A percentile compares a stretch with the other conserved stretches of the same genome.
Evolutionary conservation across 2,888 invertebrate genomes (phyloP).

Genomic region (Dynastes hyllus): DNA sequence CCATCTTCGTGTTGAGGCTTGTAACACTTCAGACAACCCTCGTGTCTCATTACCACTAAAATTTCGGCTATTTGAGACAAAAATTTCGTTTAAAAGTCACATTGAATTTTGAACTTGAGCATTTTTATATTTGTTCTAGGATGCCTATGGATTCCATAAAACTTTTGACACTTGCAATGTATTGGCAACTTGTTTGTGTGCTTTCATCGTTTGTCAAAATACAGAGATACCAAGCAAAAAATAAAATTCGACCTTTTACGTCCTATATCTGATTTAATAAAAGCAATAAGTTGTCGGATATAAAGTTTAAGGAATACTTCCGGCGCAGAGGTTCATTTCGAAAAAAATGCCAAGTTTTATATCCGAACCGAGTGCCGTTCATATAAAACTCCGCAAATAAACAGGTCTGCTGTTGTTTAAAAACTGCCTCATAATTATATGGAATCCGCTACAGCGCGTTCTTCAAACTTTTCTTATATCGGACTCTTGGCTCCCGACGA

Average conservation of each 20-base stretch:
- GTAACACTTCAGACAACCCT: too few species aligned
- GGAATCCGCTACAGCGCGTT: constrained; percentile 22
- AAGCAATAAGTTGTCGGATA: not conserved
- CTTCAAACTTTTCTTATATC: constrained; percentile 50
- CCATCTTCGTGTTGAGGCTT: too few species aligned
- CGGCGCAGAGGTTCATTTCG: not conserved
- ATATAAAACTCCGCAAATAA: constrained; percentile 42
- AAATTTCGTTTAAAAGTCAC: too few species aligned
- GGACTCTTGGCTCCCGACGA: constrained; percentile 25
- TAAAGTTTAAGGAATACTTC: constrained; percentile 35
- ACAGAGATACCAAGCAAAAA: not conserved
- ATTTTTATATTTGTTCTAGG: too few species aligned
- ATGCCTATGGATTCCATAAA: too few species aligned
- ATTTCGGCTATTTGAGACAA: too few species aligned
- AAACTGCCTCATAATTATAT: constrained; percentile 45
- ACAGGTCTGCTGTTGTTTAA: constrained; percentile 40
- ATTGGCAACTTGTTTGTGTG: too few species aligned
- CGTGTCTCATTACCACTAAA: too few species aligned
- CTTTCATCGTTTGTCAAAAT: too few species aligned
- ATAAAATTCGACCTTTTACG: not conserved
- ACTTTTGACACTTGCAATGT: too few species aligned
- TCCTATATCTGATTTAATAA: not conserved
- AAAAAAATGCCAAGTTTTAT: constrained; percentile 33
- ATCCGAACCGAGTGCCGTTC: constrained; percentile 31
- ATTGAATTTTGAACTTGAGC: too few species aligned